Evolutionary conservation across 2,113 vertebrate species (phyloP), one percentile per base, ranked within the genome.

Genomic region (Gadus chalcogrammus): DNA sequence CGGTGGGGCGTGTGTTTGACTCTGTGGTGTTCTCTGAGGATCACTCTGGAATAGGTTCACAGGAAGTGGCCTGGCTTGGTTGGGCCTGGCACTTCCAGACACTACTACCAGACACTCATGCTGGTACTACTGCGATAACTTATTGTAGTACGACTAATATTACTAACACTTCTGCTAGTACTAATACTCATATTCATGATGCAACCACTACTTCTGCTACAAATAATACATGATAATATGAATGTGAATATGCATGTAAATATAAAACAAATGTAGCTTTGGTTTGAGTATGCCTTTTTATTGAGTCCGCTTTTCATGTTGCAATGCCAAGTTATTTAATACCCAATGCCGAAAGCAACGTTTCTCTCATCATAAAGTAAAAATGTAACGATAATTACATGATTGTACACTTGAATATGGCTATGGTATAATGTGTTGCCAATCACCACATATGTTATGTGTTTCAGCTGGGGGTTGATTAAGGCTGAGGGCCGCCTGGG

Each of bases 391-490:
- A 5, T 35, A 60, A 24, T 65, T 0, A 68, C 70, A 79, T 73
- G 73, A 74, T 24, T 69, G 71, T 24, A 81, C 1, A 79, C 61
- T 67, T 68, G 61, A 81, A 68, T 77, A 71, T 17, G 38, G 71
- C 24, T 66, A 24, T 52, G 59, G 42, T 35, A 74, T 61, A 28
- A 61, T 70, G 53, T 72, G 28, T 72, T 35, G 6, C 31, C 75
- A 48, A 8, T 38, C 53, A 6, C 18, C 60, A 58, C 66, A 61
- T 80, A 64, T 68, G 22, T 24, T 80, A 61, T 64, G 27, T 74
- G 71, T 76, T 72, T 48, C 58, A 27, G 20, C 61, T 55, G 53
- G 55, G 65, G 70, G 38, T 67, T 75, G 52, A 35, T 35, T 13
- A 22, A 78, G 71, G 61, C 31, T 35, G 31, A 35, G 31, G 31